Evolutionary conservation across 2,797 vertebrate species (phyloP).

Genomic region (Sciaenops ocellatus): DNA sequence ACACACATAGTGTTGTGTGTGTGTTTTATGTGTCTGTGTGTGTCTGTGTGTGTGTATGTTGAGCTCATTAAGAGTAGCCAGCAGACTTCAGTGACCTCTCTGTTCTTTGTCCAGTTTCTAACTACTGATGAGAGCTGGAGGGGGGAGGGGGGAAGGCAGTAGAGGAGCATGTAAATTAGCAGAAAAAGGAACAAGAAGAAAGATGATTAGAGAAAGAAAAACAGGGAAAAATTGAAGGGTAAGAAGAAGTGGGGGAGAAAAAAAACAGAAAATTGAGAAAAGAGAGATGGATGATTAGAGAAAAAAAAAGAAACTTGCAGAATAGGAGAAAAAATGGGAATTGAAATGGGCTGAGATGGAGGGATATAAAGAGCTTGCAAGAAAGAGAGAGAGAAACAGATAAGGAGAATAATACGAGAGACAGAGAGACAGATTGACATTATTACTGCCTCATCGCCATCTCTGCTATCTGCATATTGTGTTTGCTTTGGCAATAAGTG

Average conservation of each 20-base stretch:
- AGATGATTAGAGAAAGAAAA: slow-evolving; percentile 34
- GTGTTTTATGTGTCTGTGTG: slow-evolving; percentile 1
- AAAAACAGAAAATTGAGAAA: background rate
- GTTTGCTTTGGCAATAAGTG: slow-evolving; percentile 63
- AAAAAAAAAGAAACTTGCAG: background rate
- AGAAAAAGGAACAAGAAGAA: slow-evolving; percentile 6
- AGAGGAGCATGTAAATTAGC: slow-evolving; percentile 49
- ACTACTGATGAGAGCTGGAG: slow-evolving; percentile 48
- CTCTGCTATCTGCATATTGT: slow-evolving; percentile 51
- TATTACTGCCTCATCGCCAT: slow-evolving; percentile 49
- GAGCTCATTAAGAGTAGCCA: slow-evolving; percentile 69
- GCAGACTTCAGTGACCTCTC: slow-evolving; percentile 66
- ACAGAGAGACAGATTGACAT: slow-evolving; percentile 40
- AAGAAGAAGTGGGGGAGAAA: background rate
- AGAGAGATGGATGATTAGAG: background rate
- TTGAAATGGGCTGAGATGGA: background rate
- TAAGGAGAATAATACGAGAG: slow-evolving; percentile 25
- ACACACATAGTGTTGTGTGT: slow-evolving; percentile 23
- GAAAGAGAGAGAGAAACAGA: slow-evolving; percentile 26
- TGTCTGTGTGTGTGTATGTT: slow-evolving; percentile 35
- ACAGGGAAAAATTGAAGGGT: background rate
- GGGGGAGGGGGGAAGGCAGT: background rate
- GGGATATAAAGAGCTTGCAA: background rate
- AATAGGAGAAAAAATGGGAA: slow-evolving; percentile 1
- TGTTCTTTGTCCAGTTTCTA: slow-evolving; percentile 65